Evolutionary conservation across 2,888 invertebrate genomes (phyloP), one percentile per base, ranked within the genome.

Genomic region (Exephanes ischioxanthus): DNA sequence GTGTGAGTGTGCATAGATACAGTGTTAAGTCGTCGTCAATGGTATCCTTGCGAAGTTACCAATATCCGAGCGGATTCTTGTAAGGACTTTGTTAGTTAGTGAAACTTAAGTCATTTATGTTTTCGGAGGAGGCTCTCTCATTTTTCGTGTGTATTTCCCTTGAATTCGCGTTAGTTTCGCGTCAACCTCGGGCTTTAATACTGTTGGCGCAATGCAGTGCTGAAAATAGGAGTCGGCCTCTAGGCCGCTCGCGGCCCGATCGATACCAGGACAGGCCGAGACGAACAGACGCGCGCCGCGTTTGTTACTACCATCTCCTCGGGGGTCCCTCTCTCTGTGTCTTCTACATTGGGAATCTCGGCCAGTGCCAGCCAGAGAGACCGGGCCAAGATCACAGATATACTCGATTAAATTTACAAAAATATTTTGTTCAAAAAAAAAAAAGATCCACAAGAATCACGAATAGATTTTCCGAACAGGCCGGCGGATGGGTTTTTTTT

Each of bases 161-260:
- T 45, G 7, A 30, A n/a, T 19, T 19, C 30, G 6, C 16, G 2
- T 41, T 30, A 22, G 22, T 67, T 84, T 66, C 2, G 61, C 81
- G 79, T 72, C 16, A 72, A 81, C 83, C 79, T 81, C 80, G 75
- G 58, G 70, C 66, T 79, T 48, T 30, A 67, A 45, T 72, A 73
- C 55, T 83, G 71, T 68, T 90, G 87, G 88, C 89, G 91, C 90
- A 91, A 89, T 90, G 91, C 90, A 88, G 89, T 85, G 91, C 91
- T 90, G 90, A 90, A 91, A 91, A 91, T 91, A 91, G 91, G 81
- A 86, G 79, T 61, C 79, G 73, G 68, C 86, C 80, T 75, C 76
- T 68, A 76, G 76, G 81, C 79, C 75, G 77, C 81, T 58, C 26
- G 76, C 55, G 67, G 75, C 58, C 55, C 85, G 85, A 86, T 86